phyloP scores from a whole-genome alignment of 2,888 invertebrate species.

The Thelaira solivaga region DNA sequence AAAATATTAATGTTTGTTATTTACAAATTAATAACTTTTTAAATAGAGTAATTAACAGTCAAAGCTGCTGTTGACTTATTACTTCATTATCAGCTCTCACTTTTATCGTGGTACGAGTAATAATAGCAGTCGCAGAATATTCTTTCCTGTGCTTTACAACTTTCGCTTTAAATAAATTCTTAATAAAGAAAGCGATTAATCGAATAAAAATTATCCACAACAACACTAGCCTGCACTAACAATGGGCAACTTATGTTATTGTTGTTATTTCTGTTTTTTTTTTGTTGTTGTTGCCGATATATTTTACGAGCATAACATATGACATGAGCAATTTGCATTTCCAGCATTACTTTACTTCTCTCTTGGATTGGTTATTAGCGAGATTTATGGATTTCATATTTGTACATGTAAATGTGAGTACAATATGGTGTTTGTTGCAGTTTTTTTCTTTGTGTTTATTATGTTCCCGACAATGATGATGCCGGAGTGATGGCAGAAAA shows the following conservation, averaged over 20 bases:
- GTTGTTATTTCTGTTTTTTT: neutral
- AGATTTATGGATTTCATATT: slow-evolving; percentile 77
- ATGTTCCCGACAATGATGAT: slow-evolving; percentile 47
- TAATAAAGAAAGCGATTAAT: too few relatives aligned
- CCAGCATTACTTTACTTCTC: slow-evolving; percentile 69
- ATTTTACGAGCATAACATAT: slow-evolving; percentile 68
- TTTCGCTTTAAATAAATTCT: too few relatives aligned
- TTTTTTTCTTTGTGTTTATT: slow-evolving; percentile 19
- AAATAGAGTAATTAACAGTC: too few relatives aligned
- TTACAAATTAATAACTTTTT: too few relatives aligned
- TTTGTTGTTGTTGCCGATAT: slow-evolving; percentile 51
- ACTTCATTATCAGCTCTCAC: too few relatives aligned
- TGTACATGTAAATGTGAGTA: slow-evolving; percentile 67
- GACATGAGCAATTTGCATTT: slow-evolving; percentile 77
- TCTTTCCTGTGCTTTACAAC: too few relatives aligned
- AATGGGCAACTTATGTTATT: too few relatives aligned
- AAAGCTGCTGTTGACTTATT: too few relatives aligned
- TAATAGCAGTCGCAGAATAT: too few relatives aligned
- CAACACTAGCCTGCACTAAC: neutral
- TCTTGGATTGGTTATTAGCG: slow-evolving; percentile 76
- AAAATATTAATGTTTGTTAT: too few relatives aligned
- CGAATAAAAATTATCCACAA: neutral
- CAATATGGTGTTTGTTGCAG: slow-evolving; percentile 41
- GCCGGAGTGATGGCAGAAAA: slow-evolving; percentile 20
- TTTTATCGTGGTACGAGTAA: too few relatives aligned